Evolutionary conservation across 1,140 invertebrate genomes (phyloP), one percentile per base, ranked within the genome.

Genomic region (Drosophila malerkotliana): DNA sequence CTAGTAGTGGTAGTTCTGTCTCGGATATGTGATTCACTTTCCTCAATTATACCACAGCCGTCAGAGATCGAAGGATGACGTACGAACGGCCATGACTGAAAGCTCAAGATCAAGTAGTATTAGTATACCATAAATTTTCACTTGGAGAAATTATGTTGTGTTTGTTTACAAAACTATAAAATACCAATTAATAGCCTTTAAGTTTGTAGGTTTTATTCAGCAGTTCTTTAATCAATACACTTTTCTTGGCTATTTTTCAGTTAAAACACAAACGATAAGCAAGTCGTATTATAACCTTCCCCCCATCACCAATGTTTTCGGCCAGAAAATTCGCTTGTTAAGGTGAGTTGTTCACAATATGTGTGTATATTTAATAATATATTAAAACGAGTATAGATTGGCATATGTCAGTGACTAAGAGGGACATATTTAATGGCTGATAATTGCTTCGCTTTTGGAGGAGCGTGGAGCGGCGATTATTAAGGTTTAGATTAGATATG

Each of bases 261-360:
- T 49, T 28, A 0, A 53, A 74, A 77, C 66, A 37, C 68, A 56
- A 63, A 74, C 39, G 39, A 24, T 14, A 56, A 56, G 18, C 37
- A 61, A 69, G 66, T 68, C 56, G 79, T 61, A 49, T 48, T 49
- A 60, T 64, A 37, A 15, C 39, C 60, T 54, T 61, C 24, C 48
- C 49, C 49, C 14, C 41, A 54, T 39, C 67, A 71, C 66, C 79
- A 84, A 83, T 83, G 80, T 76, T 68, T 75, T 71, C 68, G 56
- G 54, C 51, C 81, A 59, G 30, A 55, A 78, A 72, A 64, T 66
- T 61, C 45, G 51, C 58, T 74, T 59, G 66, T 68, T 85, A 87
- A 85, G 82, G 82, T 85, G 59, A 85, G 82, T 82, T 82, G 18
- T 45, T 55, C 14, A 21, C 24, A 30, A 53, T 30, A 49, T 51